Evolutionary conservation across 2,888 invertebrate species (phyloP).

Genomic region (Phalera bucephala): DNA sequence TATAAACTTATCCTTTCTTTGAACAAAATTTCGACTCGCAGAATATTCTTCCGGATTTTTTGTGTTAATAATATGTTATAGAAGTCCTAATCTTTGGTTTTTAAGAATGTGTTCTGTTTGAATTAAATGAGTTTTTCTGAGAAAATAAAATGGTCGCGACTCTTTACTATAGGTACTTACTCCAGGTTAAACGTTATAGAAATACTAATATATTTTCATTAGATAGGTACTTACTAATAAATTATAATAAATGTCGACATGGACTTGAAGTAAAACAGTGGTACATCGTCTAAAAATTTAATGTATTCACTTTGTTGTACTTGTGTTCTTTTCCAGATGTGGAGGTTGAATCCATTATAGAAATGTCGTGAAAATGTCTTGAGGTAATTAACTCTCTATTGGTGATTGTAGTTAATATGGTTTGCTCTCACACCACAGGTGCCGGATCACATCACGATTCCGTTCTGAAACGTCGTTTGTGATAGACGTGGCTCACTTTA

Average conservation of each 20-base stretch:
- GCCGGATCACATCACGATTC: constrained; percentile 37
- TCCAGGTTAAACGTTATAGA: too few relatives aligned
- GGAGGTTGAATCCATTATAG: constrained; percentile 82
- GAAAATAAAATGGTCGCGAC: too few relatives aligned
- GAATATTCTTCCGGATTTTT: too few relatives aligned
- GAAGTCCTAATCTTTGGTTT: too few relatives aligned
- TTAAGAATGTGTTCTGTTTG: too few relatives aligned
- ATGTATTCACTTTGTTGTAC: constrained; percentile 82
- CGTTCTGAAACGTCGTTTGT: constrained; percentile 23
- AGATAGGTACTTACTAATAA: too few relatives aligned
- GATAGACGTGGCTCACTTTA: constrained; percentile 37
- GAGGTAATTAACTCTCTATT: constrained; percentile 83
- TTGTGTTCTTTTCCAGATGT: constrained; percentile 83
- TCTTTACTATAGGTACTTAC: too few relatives aligned
- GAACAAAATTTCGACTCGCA: too few relatives aligned
- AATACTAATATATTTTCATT: too few relatives aligned
- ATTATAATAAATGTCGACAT: constrained; percentile 46
- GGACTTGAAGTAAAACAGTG: constrained; percentile 81
- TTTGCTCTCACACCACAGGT: constrained; percentile 60
- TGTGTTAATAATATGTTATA: too few relatives aligned
- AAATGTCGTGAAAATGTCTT: constrained; percentile 81
- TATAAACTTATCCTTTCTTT: too few relatives aligned
- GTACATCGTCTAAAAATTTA: constrained; percentile 62
- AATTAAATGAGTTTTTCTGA: too few relatives aligned
- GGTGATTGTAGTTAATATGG: constrained; percentile 77